phyloP scores from a whole-genome alignment of 2,113 vertebrate genomes.

The Microcebus griseorufus region DNA sequence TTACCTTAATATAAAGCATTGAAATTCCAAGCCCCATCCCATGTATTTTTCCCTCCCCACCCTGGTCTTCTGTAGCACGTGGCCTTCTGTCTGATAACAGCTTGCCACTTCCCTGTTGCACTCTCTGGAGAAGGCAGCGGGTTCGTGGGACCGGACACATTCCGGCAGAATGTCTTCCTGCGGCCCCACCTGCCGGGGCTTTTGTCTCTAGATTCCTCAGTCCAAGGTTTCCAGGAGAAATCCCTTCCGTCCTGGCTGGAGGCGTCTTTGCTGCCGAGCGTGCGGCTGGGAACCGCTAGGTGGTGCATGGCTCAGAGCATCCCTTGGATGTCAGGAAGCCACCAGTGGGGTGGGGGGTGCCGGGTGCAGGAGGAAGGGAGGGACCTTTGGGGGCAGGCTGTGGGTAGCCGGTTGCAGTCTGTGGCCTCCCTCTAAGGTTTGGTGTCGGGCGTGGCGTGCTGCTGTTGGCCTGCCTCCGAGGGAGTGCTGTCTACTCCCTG shows the following conservation, averaged over 20 bases:
- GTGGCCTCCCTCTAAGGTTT: background rate
- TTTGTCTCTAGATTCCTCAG: background rate
- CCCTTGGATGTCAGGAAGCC: background rate
- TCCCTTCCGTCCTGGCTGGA: background rate
- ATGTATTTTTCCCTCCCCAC: accelerated
- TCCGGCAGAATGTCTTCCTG: background rate
- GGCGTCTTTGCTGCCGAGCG: background rate
- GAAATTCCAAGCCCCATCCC: too few relatives aligned
- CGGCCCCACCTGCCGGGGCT: background rate
- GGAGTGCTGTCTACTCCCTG: background rate
- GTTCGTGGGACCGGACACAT: background rate
- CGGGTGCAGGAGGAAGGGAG: background rate
- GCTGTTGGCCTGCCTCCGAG: background rate
- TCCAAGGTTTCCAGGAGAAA: accelerated
- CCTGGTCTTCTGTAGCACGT: background rate
- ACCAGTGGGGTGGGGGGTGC: background rate
- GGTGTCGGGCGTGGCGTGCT: background rate
- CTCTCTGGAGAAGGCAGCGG: accelerated
- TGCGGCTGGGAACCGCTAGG: background rate
- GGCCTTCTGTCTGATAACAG: too few relatives aligned
- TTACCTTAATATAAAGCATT: too few relatives aligned
- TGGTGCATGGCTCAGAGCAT: background rate
- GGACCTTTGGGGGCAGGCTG: background rate
- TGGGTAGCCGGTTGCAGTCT: background rate
- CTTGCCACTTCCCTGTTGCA: accelerated